Evolutionary conservation across 1,140 invertebrate species (phyloP), one percentile per base, ranked within the genome.

Genomic region (Drosophila virilis): DNA sequence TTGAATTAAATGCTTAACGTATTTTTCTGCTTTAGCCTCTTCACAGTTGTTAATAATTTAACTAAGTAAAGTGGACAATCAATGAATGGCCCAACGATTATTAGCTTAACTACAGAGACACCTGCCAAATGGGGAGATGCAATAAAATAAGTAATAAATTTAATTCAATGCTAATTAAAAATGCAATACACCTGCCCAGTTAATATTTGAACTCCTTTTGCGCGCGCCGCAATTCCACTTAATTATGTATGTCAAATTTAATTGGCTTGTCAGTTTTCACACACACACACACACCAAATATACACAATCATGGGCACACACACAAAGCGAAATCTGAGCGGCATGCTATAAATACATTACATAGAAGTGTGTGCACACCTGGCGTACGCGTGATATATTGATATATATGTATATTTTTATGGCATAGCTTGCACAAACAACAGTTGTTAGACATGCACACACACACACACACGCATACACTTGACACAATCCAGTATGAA

Each of bases 191-290:
- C 58, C 58, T 62, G 32, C 42, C 43, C 32, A 37, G 17, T 66
- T 58, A 40, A 55, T 83, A 73, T 83, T 85, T 85, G 51, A 77
- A 68, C 32, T 76, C 60, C 80, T 66, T 55, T 66, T 55, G 76
- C 42, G 42, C 42, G 58, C 65, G 62, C 60, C 50, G 37, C 71
- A 69, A 76, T 70, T 46, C 37, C 84, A 83, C 72, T 86, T 83
- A 86, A 86, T 86, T 86, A 86, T 88, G 73, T 88, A 89, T 88
- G 84, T 86, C 83, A 86, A 79, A 77, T 88, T 83, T 88, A 86
- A 86, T 86, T 86, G 83, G 83, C 83, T 83, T 86, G 82, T 86
- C 84, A 88, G 79, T 83, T 71, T 38, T 17, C 72, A 69, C 40
- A 45, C 42, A 35, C 42, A 57, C 12, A 58, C 10, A 60, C 32